Evolutionary conservation across 2,888 invertebrate genomes (phyloP), one percentile per base, ranked within the genome.

Genomic region (Gymnosoma rotundatum): DNA sequence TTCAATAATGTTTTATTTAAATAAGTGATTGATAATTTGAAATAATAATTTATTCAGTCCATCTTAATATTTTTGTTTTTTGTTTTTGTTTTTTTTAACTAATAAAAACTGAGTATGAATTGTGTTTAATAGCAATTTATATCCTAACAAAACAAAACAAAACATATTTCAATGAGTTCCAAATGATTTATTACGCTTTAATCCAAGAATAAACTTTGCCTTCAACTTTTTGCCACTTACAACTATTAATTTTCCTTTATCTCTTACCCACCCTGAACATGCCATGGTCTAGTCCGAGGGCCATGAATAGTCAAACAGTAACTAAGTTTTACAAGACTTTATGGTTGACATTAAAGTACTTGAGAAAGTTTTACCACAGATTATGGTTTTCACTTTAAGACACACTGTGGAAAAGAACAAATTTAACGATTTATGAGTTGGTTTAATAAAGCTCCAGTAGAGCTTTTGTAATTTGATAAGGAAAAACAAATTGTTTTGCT

Each of bases 381-480:
- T 60, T 66, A 32, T 16, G 12, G 18, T 20, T 64, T 75, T 32
- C 20, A 38, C 21, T 54, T 32, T 52, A 18, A 25, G 18, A 16
- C 52, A 42, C 0, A 18, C 20, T 61, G n/a, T 38, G 9, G 42
- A 42, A 12, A 6, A 12, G 12, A 42, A 42, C 12, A 42, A 63
- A 45, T 50, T 54, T 48, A 66, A 74, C 66, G 52, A 74, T 80
- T 74, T 48, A 61, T 56, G 54, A 18, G 42, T 42, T 54, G 25
- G 16, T 18, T 42, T 32, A 60, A 38, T 21, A 32, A 60, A 21
- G 14, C 8, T 12, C n/a, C 16, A 0, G 3, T 12, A 48, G 32
- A 10, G 18, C 32, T 64, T 45, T 54, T 36, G 36, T 72, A 20
- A 48, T 16, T 48, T 48, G 45, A 48, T 42, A 42, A 12, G 12